Percentiles rank a stretch among this genome's conserved stretches.
These are phyloP conservation scores for Artibeus jamaicensis DNA, from an alignment of 2,797 vertebrate species.

Conservation along the genomic window DNA sequence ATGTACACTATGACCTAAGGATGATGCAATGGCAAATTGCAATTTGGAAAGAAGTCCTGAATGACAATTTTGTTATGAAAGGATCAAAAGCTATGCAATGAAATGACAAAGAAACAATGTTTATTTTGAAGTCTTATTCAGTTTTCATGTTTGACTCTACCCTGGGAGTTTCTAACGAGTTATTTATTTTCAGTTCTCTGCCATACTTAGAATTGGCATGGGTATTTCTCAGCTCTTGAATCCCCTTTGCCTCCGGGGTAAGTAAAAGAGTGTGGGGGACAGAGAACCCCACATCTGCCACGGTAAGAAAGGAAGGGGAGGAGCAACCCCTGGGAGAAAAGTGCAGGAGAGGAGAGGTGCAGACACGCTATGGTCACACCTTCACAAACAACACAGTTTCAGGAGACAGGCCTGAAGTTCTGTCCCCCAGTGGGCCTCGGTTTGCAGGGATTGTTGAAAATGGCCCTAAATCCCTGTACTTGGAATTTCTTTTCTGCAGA, in stretches of 20 bases:
- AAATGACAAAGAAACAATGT: slow-evolving; percentile 25
- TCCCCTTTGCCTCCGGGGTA: neutral
- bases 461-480: neutral
- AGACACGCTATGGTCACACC: neutral
- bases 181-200: neutral
- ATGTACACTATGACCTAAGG: neutral
- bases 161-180: neutral
- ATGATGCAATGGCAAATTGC: slow-evolving; percentile 30
- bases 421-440: fast-evolving
- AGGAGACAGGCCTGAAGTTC: neutral
- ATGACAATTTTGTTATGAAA: slow-evolving; percentile 35
- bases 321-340: neutral
- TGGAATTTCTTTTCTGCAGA: neutral
- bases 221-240: neutral
- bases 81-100: neutral
- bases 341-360: neutral
- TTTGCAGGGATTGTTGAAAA: neutral
- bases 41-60: slow-evolving; percentile 23
- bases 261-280: neutral
- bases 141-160: neutral
- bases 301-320: neutral
- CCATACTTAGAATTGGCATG: neutral
- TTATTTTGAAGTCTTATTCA: neutral
- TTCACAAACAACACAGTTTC: neutral
- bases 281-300: neutral